phyloP scores from a whole-genome alignment of 2,797 vertebrate species.

The Geotrypetes seraphini region DNA sequence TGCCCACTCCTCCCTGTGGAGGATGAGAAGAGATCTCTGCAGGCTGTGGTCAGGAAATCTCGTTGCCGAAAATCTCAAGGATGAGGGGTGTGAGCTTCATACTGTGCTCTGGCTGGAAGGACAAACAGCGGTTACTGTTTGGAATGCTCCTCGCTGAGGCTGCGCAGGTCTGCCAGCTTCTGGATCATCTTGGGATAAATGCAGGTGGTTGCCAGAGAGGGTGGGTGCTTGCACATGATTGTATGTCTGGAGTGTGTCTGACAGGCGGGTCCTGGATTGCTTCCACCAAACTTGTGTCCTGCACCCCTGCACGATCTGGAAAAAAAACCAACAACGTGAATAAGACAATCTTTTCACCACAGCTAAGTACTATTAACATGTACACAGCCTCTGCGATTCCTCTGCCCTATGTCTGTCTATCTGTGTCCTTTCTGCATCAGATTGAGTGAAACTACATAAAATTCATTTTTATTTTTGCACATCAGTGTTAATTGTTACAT shows the following conservation, averaged over 20 bases:
- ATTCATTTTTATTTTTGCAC: no score
- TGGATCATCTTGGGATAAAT: constrained; percentile 98
- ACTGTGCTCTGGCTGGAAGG: constrained; percentile 77
- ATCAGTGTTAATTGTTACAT: no score
- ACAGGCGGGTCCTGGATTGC: constrained; percentile 80
- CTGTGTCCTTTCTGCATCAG: no score
- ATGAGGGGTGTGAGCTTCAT: constrained; percentile 85
- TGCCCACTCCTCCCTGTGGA: neutral
- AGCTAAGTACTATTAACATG: no score
- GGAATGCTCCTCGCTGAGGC: constrained; percentile 92
- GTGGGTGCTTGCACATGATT: constrained; percentile 72
- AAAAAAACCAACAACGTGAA: neutral
- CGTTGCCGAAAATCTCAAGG: constrained; percentile 76
- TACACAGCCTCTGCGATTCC: no score
- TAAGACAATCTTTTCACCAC: no score
- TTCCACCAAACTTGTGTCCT: constrained; percentile 76
- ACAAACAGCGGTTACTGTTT: constrained; percentile 88
- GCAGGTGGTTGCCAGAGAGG: constrained; percentile 65
- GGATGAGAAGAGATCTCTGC: no score
- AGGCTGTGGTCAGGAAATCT: constrained; percentile 61
- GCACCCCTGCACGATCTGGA: constrained; percentile 83
- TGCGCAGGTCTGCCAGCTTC: constrained; percentile 87
- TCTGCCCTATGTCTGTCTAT: no score
- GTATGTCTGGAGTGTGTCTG: constrained; percentile 73
- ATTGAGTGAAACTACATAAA: no score